Evolutionary conservation across 2,888 invertebrate genomes (phyloP), one percentile per base, ranked within the genome.

Genomic region (Zaprionus lineosus): DNA sequence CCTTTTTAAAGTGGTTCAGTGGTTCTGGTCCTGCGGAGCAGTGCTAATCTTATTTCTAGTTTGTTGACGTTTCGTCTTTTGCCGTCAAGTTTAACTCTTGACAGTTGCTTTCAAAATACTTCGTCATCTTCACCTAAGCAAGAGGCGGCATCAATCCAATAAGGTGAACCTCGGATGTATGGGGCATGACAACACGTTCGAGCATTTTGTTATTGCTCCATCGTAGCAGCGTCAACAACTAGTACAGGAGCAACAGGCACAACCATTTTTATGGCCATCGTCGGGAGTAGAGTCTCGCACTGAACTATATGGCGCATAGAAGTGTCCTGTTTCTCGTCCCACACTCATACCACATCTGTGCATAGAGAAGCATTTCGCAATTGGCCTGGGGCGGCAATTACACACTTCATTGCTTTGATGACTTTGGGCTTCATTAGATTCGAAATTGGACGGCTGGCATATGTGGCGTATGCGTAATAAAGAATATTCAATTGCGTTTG

Each of bases 41-140:
- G 36, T 39, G 47, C 65, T 73, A 81, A 75, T 75, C 69, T 62
- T 59, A 63, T 81, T 73, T 69, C 56, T 44, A 77, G 75, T 76
- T 60, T 72, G 64, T 72, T 79, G 68, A 58, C 58, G 53, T 68
- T 56, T 51, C 28, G 78, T 43, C 58, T 47, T 59, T 40, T 43
- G 65, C 16, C 36, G 53, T 56, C 31, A 18, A 34, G 31, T 62
- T 36, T 21, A 31, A 36, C 61, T 50, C 50, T 65, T 36, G 59
- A 62, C 57, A 51, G 56, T 29, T 68, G 34, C 28, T 59, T 50
- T 44, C 37, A 12, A 52, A 63, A 28, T n/a, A 9, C 36, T 48
- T 6, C 19, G 12, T 37, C 14, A 31, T 52, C 34, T 52, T 59
- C 34, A 46, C 37, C 26, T 44, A 41, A 31, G 46, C 34, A 21